A percentile compares a stretch with the other conserved stretches of the same genome.
Conservation (phyloP, 2,113 vertebrate species). For the Cyphomyrus plagiostoma region DNA sequence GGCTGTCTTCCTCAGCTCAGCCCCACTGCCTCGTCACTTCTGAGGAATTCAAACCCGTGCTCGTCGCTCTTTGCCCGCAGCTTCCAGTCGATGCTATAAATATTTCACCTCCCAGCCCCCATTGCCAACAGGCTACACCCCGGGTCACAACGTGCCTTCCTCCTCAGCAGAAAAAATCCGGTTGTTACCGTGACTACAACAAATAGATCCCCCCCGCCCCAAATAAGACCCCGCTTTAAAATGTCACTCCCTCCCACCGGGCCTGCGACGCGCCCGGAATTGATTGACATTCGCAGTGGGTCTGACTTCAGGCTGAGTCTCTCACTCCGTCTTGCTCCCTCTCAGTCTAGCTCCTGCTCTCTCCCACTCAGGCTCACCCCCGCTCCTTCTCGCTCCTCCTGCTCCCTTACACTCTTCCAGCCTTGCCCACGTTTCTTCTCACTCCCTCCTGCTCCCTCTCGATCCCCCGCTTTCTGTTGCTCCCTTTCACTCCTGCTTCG, state of each 20-base stretch:
- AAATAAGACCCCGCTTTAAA: constrained; percentile 67
- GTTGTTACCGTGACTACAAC: constrained; percentile 55
- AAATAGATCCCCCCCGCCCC: constrained; percentile 35
- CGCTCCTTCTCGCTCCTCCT: neutral
- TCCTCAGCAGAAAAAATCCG: constrained; percentile 39
- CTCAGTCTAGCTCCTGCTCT: constrained; percentile 8
- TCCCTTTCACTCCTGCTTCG: too few species aligned
- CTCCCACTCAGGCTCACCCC: neutral
- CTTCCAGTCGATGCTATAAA: constrained; percentile 36
- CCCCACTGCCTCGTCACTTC: constrained; percentile 31
- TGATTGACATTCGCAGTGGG: constrained; percentile 71
- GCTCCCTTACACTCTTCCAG: too few species aligned
- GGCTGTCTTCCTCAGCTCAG: constrained; percentile 11
- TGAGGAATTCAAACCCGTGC: constrained; percentile 59
- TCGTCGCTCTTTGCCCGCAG: constrained; percentile 1
- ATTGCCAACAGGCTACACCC: constrained; percentile 18
- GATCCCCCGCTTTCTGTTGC: too few species aligned
- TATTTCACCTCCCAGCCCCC: constrained; percentile 31
- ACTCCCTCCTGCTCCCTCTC: neutral
- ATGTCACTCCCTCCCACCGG: constrained; percentile 65
- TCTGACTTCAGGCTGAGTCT: constrained; percentile 67
- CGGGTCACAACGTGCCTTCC: constrained; percentile 47
- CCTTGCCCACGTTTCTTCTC: too few species aligned
- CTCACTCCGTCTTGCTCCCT: constrained; percentile 16
- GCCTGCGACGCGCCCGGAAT: constrained; percentile 59